Conservation (phyloP, 1,140 invertebrate genomes). For the Cataglyphis hispanica region DNA sequence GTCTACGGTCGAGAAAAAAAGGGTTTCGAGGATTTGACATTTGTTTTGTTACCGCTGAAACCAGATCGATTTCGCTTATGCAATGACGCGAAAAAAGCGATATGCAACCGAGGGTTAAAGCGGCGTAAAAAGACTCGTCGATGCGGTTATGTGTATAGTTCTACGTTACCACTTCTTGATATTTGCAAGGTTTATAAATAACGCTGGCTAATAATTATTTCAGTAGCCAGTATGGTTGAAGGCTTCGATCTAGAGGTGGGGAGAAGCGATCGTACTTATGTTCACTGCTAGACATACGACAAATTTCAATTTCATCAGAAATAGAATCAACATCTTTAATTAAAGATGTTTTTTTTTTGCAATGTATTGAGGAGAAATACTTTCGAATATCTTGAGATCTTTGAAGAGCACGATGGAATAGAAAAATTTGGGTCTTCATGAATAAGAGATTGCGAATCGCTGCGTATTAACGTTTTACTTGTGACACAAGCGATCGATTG, state of each 20-base stretch:
- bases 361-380: not conserved
- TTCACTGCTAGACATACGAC: not conserved
- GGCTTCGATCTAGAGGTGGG: constrained; percentile 64
- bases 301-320: not conserved
- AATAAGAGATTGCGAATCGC: not conserved
- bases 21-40: constrained; percentile 3
- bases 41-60: constrained; percentile 50
- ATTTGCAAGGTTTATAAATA: constrained; percentile 71
- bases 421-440: not conserved
- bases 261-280: constrained; percentile 47
- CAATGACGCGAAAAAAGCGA: constrained; percentile 59
- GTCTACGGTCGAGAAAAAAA: not conserved
- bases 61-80: constrained; percentile 57
- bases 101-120: constrained; percentile 56
- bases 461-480: constrained; percentile 9
- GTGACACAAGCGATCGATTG: constrained; percentile 31
- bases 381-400: not conserved
- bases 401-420: not conserved
- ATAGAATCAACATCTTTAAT: constrained; percentile 3
- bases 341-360: not conserved
- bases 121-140: constrained; percentile 54
- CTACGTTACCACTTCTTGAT: constrained; percentile 56
- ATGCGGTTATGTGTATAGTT: constrained; percentile 52
- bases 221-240: constrained; percentile 49
- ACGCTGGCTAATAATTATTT: constrained; percentile 70